Conservation (phyloP, 2,113 vertebrate genomes). For the Lagopus muta region DNA sequence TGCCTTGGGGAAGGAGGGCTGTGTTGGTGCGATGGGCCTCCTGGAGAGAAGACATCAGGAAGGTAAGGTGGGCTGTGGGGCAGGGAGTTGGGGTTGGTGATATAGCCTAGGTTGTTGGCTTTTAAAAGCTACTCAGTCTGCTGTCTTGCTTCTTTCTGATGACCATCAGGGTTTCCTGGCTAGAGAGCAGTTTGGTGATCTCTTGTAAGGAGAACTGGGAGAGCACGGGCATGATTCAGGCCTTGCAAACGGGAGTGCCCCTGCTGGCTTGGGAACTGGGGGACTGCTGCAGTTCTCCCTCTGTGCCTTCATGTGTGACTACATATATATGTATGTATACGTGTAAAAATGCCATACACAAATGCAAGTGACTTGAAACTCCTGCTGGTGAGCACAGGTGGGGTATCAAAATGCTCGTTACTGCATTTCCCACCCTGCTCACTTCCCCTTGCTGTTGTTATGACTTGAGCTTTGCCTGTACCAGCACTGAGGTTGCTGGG, state of each 20-base stretch:
- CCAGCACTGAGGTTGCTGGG: accelerated
- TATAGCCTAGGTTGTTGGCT: too few species aligned
- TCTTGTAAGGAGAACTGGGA: accelerated
- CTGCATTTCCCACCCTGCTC: background rate
- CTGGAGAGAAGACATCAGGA: accelerated
- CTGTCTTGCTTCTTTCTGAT: background rate
- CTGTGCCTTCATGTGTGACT: accelerated
- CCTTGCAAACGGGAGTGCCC: accelerated
- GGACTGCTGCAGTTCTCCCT: background rate
- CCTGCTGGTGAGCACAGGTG: background rate
- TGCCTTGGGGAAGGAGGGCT: accelerated
- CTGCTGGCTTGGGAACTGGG: accelerated
- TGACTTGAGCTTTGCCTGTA: accelerated
- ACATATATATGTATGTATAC: background rate
- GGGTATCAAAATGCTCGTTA: accelerated
- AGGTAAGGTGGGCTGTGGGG: background rate
- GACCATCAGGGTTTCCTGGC: background rate
- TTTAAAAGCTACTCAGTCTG: background rate
- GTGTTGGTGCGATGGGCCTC: background rate
- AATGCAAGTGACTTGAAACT: accelerated
- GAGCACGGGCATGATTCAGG: accelerated
- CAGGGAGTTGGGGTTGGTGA: accelerated
- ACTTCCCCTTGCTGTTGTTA: background rate
- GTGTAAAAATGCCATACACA: background rate
- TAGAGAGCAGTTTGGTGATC: background rate